Evolutionary conservation across 1,140 invertebrate species (phyloP).

Genomic region (Stegodyphus mimosarum): DNA sequence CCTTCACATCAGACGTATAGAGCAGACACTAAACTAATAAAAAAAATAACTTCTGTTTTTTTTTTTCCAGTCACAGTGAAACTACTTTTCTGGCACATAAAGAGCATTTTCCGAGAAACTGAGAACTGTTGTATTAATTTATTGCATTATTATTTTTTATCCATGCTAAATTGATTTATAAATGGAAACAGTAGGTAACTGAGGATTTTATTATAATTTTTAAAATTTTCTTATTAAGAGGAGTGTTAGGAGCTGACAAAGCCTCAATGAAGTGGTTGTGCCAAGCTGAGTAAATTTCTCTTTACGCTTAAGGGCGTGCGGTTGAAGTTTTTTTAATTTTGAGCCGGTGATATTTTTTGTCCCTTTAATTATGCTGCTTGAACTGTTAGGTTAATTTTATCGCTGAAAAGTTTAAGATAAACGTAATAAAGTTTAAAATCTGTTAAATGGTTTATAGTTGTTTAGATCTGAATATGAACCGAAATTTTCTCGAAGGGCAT

Average conservation of each 20-base stretch:
- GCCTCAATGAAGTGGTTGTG: too few species aligned
- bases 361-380: not conserved
- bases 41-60: not conserved
- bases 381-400: not conserved
- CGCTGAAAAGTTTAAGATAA: not conserved
- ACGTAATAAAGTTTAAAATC: not conserved
- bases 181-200: not conserved
- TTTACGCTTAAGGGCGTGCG: constrained; percentile 17
- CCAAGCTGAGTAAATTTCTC: not conserved
- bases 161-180: not conserved
- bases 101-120: not conserved
- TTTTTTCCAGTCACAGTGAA: too few species aligned
- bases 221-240: not conserved
- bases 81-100: too few species aligned
- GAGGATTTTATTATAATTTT: not conserved
- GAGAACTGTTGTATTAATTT: not conserved
- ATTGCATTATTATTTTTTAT: not conserved
- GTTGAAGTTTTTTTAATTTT: constrained; percentile 38
- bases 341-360: constrained; percentile 5
- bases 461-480: not conserved
- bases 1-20: constrained; percentile 41
- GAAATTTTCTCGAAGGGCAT: not conserved
- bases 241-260: too few species aligned
- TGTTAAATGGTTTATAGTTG: not conserved
- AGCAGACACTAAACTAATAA: constrained; percentile 30